A percentile compares a stretch with the other conserved stretches of the same genome.
Conservation (phyloP, 2,888 invertebrate genomes). For the Xiphydria camelus region DNA sequence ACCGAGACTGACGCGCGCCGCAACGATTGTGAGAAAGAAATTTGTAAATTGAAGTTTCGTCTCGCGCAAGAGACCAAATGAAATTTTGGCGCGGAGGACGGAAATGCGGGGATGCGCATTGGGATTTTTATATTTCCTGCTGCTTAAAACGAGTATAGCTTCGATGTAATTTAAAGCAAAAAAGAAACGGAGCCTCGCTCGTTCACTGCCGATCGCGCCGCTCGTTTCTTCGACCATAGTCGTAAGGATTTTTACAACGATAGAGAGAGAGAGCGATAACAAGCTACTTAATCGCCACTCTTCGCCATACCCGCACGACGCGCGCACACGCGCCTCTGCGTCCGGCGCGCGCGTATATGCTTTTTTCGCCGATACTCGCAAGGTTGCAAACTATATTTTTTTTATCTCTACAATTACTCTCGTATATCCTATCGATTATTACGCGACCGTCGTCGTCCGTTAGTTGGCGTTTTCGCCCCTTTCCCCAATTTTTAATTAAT, state of each 20-base stretch:
- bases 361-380: slow-evolving; percentile 54
- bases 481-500: not conserved
- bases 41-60: too few species aligned
- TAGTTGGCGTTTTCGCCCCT: slow-evolving; percentile 1
- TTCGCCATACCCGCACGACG: slow-evolving; percentile 32
- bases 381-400: slow-evolving; percentile 38
- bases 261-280: slow-evolving; percentile 20
- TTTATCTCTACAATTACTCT: not conserved
- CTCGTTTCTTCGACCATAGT: slow-evolving; percentile 17
- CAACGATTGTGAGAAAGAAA: too few species aligned
- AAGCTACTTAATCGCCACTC: slow-evolving; percentile 41
- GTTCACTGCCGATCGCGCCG: slow-evolving; percentile 38
- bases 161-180: slow-evolving; percentile 6
- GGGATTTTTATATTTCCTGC: too few species aligned
- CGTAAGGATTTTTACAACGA: not conserved
- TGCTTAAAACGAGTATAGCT: slow-evolving; percentile 12
- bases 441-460: not conserved
- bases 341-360: slow-evolving; percentile 47
- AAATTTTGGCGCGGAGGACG: too few species aligned
- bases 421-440: slow-evolving; percentile 4
- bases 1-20: too few species aligned
- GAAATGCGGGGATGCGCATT: too few species aligned
- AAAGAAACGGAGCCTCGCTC: slow-evolving; percentile 3
- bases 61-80: too few species aligned
- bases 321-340: too few species aligned